Conservation (phyloP, 2,888 invertebrate species). For the Odontothrips loti region DNA sequence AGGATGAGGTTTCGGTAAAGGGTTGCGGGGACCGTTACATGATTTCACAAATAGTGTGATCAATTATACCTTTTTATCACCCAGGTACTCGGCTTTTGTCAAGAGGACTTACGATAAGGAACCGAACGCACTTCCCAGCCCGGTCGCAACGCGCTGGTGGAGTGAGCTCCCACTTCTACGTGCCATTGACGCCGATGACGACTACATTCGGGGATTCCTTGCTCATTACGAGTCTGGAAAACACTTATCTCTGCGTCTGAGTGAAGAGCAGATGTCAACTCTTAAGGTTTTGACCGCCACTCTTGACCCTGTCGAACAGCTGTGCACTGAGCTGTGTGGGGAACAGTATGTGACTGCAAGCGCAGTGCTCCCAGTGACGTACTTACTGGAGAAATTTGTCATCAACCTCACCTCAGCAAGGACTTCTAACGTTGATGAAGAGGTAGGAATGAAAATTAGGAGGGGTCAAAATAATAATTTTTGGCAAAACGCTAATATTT, state of each 20-base stretch:
- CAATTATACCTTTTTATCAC: no score
- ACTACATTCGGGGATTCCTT: neutral
- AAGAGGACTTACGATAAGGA: neutral
- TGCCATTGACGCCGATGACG: neutral
- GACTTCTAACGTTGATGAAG: neutral
- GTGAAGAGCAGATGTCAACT: neutral
- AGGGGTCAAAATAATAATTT: neutral
- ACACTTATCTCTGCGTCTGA: neutral
- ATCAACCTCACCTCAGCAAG: neutral
- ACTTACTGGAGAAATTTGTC: neutral
- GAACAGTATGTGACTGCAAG: neutral
- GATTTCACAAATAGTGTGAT: no score
- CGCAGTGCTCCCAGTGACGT: neutral
- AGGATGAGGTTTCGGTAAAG: no score
- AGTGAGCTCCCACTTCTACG: neutral
- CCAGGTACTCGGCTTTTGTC: neutral
- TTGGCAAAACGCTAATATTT: neutral
- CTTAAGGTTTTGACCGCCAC: neutral
- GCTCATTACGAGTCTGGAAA: neutral
- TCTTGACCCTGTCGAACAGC: neutral
- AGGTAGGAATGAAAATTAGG: neutral
- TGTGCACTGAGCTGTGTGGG: neutral
- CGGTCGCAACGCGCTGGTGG: neutral
- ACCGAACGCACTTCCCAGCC: neutral
- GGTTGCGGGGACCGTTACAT: no score